phyloP scores from a whole-genome alignment of 2,113 vertebrate genomes.

The Sula dactylatra region DNA sequence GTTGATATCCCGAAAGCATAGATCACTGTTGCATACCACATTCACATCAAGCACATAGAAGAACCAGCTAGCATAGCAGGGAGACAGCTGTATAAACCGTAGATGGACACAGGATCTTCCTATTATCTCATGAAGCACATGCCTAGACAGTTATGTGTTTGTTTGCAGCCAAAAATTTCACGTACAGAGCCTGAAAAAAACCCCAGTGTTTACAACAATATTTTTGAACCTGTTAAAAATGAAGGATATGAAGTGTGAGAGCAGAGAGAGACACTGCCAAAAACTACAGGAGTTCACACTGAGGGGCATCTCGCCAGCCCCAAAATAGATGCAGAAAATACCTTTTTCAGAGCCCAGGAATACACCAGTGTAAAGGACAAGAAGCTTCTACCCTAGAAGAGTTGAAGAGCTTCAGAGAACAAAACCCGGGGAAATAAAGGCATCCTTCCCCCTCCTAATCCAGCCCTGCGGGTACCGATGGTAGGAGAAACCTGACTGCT shows the following conservation, averaged over 20 bases:
- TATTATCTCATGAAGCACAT: not conserved
- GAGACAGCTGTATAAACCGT: fast-evolving
- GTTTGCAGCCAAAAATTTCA: not conserved
- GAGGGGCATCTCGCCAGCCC: not conserved
- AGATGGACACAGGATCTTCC: not conserved
- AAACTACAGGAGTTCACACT: not conserved
- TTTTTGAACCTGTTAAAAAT: not conserved
- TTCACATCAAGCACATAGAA: not conserved
- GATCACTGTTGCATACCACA: not conserved
- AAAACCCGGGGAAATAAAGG: not conserved
- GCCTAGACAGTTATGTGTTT: not conserved
- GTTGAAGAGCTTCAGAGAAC: not conserved
- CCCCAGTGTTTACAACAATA: not conserved
- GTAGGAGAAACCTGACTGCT: not conserved
- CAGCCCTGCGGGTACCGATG: not conserved
- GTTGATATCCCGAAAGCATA: not conserved
- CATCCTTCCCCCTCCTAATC: not conserved
- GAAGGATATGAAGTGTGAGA: not conserved
- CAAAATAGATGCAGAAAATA: not conserved
- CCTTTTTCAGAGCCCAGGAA: not conserved
- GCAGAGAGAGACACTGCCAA: not conserved
- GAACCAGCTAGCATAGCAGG: not conserved
- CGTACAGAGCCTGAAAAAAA: not conserved
- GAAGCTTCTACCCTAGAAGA: not conserved
- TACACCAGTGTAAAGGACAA: not conserved